Evolutionary conservation across 2,797 vertebrate genomes (phyloP).

Genomic region (Mustela erminea): DNA sequence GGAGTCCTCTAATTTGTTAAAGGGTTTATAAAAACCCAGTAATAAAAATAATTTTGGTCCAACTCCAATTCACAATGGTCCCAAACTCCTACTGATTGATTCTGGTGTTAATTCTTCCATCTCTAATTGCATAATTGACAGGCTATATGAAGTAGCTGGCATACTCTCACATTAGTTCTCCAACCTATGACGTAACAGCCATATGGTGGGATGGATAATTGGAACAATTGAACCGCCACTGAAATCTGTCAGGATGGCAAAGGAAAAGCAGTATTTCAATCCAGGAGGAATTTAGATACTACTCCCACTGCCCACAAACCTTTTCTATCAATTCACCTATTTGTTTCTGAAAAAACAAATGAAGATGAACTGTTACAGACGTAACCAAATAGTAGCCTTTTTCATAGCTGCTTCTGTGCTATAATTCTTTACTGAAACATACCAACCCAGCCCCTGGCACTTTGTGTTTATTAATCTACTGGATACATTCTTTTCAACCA

Average conservation of each 20-base stretch:
- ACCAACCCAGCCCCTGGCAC: not conserved
- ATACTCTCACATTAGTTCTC: not conserved
- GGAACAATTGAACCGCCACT: not conserved
- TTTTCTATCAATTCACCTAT: not conserved
- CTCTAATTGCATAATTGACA: not conserved
- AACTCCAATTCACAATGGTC: not conserved
- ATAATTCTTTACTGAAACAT: not conserved
- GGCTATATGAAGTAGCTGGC: not conserved
- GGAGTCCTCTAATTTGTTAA: not conserved
- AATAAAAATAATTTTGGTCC: not conserved
- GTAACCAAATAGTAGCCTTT: not conserved
- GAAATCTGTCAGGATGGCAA: not conserved
- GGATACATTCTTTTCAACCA: not conserved
- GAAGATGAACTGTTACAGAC: not conserved
- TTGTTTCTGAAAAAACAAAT: constrained; percentile 16
- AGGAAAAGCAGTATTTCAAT: not conserved
- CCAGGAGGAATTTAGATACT: not conserved
- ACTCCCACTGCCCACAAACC: not conserved
- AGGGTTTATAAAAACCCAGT: not conserved
- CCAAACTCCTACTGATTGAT: not conserved
- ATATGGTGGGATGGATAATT: not conserved
- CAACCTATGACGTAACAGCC: not conserved
- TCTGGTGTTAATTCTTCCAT: not conserved
- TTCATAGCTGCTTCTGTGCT: not conserved
- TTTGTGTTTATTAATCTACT: not conserved